phyloP scores from a whole-genome alignment of 2,113 vertebrate genomes.

The Cinclus cinclus region DNA sequence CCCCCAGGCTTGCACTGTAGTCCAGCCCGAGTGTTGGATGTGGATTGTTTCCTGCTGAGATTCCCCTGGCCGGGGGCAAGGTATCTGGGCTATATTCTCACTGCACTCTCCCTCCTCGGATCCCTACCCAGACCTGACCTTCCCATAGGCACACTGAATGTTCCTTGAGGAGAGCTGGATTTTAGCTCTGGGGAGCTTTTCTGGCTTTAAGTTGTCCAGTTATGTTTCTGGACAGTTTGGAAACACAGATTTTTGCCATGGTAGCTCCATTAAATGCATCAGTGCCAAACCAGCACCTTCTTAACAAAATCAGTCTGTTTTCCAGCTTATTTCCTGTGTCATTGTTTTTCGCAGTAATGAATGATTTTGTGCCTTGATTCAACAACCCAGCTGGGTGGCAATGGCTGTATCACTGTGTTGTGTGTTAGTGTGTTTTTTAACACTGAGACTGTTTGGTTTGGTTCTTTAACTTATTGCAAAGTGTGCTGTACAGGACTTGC shows the following conservation, averaged over 20 bases:
- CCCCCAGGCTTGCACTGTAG: neutral
- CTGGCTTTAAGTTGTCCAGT: conserved; percentile 16
- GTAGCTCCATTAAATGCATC: conserved; percentile 16
- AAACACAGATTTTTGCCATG: neutral
- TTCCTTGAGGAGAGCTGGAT: neutral
- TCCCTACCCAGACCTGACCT: neutral
- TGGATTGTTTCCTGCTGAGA: neutral
- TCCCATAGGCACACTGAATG: neutral
- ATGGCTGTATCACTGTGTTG: conserved; percentile 26
- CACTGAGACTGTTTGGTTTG: conserved; percentile 24
- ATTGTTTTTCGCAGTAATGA: neutral
- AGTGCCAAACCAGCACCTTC: conserved; percentile 57
- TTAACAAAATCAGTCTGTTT: conserved; percentile 3
- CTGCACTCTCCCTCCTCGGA: rapidly evolving
- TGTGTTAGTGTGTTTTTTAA: neutral
- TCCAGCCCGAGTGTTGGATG: neutral
- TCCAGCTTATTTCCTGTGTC: conserved; percentile 21
- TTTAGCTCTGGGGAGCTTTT: neutral
- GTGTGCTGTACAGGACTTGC: neutral
- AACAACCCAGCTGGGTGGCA: conserved; percentile 1
- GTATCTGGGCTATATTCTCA: neutral
- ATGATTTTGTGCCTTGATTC: conserved; percentile 73
- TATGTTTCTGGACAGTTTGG: neutral
- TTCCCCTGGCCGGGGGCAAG: neutral
- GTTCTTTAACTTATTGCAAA: conserved; percentile 62